Conservation (phyloP, 2,797 vertebrate genomes). For the Austrolebias charrua region DNA sequence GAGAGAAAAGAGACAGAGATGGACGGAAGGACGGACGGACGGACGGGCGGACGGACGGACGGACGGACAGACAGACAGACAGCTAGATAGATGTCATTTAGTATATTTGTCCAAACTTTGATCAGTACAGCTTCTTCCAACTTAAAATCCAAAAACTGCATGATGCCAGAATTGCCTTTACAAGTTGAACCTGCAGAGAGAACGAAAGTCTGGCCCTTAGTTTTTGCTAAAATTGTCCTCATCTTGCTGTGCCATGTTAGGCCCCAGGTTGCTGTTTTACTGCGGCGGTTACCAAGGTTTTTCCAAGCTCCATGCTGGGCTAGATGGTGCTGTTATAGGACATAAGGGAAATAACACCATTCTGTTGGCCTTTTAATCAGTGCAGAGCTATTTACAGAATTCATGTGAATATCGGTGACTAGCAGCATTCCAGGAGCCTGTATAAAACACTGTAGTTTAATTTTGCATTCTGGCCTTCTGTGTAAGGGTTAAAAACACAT, state of each 20-base stretch:
- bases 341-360: conserved; percentile 67
- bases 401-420: conserved; percentile 43
- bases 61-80: no score
- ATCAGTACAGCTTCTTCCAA: not conserved
- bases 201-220: conserved; percentile 35
- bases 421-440: conserved; percentile 37
- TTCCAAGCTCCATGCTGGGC: conserved; percentile 44
- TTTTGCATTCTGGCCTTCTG: conserved; percentile 60
- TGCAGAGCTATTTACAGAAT: conserved; percentile 61
- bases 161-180: conserved; percentile 33
- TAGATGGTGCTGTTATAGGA: conserved; percentile 56
- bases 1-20: no score
- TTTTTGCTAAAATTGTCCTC: conserved; percentile 18
- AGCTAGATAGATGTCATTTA: no score
- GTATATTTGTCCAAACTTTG: not conserved
- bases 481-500: conserved; percentile 39
- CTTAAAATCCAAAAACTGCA: conserved; percentile 21
- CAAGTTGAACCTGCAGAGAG: conserved; percentile 33
- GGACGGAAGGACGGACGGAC: no score
- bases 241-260: conserved; percentile 30
- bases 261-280: conserved; percentile 26
- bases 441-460: conserved; percentile 42
- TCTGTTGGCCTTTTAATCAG: conserved; percentile 59
- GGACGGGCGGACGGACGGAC: no score
- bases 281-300: conserved; percentile 33